These are phyloP conservation scores for Sylvilagus floridanus DNA, from an alignment of 2,797 vertebrate genomes.

Conservation along the genomic window DNA sequence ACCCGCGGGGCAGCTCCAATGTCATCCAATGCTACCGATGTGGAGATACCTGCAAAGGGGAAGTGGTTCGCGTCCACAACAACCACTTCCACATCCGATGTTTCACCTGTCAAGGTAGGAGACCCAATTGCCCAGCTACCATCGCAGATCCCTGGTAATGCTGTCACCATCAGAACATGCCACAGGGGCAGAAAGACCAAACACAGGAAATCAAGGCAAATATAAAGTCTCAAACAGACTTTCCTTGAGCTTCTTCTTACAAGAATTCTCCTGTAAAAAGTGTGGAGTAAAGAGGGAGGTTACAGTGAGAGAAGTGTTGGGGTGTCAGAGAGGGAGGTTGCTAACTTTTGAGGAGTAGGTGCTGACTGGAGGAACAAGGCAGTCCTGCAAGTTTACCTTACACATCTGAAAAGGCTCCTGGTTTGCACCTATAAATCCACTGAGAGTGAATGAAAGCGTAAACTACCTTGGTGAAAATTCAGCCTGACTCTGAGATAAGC, in stretches of 20 bases:
- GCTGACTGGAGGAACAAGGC: not conserved
- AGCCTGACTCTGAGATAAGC: not conserved
- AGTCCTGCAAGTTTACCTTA: not conserved
- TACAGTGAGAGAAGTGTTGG: not conserved
- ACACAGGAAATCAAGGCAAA: not conserved
- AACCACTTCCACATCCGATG: conserved; percentile 99
- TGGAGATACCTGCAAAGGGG: conserved; percentile 96
- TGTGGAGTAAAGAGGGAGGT: not conserved
- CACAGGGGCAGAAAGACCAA: not conserved
- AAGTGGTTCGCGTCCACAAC: conserved; percentile 97
- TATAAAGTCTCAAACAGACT: not conserved
- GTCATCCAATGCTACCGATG: conserved; percentile 97
- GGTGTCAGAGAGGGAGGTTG: not conserved
- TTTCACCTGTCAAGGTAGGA: conserved; percentile 99
- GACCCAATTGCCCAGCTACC: accelerated
- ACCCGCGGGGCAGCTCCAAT: conserved; percentile 88
- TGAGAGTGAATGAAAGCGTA: not conserved
- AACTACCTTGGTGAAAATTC: not conserved
- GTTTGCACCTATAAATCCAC: not conserved
- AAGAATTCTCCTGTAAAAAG: not conserved
- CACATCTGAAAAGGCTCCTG: not conserved
- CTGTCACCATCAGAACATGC: not conserved
- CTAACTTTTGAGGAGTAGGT: not conserved
- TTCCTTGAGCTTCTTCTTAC: not conserved
- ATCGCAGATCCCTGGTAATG: not conserved